phyloP scores from a whole-genome alignment of 2,888 invertebrate genomes.

The Patella ulyssiponensis region DNA sequence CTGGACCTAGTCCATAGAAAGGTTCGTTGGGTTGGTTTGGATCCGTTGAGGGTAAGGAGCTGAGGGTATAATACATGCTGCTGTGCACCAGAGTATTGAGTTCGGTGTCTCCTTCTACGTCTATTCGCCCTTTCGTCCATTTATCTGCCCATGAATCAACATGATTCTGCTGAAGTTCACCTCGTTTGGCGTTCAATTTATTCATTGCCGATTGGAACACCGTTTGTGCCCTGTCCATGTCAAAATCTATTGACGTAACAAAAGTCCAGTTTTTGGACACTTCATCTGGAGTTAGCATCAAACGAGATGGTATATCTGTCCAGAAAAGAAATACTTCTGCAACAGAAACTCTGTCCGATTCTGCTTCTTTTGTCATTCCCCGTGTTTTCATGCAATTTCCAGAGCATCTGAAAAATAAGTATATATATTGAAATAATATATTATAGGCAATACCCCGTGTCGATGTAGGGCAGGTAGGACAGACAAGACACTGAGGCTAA shows the following conservation, averaged over 20 bases:
- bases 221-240: conserved; percentile 23
- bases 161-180: conserved; percentile 32
- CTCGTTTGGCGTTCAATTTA: conserved; percentile 7
- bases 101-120: conserved; percentile 38
- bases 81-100: conserved; percentile 44
- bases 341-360: conserved; percentile 8
- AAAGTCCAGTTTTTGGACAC: conserved; percentile 23
- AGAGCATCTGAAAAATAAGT: neutral
- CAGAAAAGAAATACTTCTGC: conserved; percentile 18
- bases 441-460: no score
- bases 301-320: conserved; percentile 7
- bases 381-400: conserved; percentile 10
- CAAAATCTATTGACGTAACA: conserved; percentile 33
- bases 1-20: conserved; percentile 44
- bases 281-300: neutral
- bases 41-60: conserved; percentile 46
- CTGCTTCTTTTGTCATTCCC: conserved; percentile 16
- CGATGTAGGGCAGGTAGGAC: no score
- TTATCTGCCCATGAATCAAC: conserved; percentile 43
- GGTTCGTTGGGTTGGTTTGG: conserved; percentile 33
- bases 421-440: no score
- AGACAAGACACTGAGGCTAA: no score
- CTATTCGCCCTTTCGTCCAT: conserved; percentile 38
- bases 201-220: conserved; percentile 26
- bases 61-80: conserved; percentile 54